phyloP scores from a whole-genome alignment of 2,888 invertebrate genomes.

The Agonum fuliginosum region DNA sequence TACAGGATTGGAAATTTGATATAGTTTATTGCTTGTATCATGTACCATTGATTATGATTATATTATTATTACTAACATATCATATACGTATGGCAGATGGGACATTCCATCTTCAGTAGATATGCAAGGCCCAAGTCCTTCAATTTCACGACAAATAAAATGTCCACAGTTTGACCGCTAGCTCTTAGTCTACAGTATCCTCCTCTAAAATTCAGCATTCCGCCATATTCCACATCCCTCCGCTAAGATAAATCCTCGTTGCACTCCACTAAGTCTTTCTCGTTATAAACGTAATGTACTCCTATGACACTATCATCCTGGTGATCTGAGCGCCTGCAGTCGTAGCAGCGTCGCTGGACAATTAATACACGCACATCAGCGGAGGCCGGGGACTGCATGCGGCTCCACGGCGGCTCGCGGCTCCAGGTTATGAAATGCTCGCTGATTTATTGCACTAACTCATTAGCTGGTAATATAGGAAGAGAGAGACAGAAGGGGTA shows the following conservation, averaged over 20 bases:
- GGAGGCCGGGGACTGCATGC: background rate
- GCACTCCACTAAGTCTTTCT: background rate
- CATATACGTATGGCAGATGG: no score
- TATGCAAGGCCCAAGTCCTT: no score
- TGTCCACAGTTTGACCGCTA: no score
- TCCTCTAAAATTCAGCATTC: no score
- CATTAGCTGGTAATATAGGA: slow-evolving; percentile 47
- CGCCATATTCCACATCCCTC: no score
- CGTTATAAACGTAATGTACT: slow-evolving; percentile 35
- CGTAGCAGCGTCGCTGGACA: slow-evolving; percentile 11
- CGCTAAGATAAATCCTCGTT: background rate
- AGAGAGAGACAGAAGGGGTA: background rate
- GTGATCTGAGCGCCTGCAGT: slow-evolving; percentile 19
- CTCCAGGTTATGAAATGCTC: slow-evolving; percentile 32
- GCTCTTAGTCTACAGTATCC: no score
- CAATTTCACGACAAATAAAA: no score
- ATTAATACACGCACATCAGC: slow-evolving; percentile 25
- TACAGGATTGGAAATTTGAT: no score
- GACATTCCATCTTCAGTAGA: no score
- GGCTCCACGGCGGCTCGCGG: background rate
- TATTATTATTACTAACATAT: no score
- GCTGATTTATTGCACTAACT: slow-evolving; percentile 43
- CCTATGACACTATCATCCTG: slow-evolving; percentile 11
- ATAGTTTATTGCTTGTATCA: no score
- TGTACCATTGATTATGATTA: no score